Evolutionary conservation across 2,113 vertebrate genomes (phyloP).

Genomic region (Anarrhichthys ocellatus): DNA sequence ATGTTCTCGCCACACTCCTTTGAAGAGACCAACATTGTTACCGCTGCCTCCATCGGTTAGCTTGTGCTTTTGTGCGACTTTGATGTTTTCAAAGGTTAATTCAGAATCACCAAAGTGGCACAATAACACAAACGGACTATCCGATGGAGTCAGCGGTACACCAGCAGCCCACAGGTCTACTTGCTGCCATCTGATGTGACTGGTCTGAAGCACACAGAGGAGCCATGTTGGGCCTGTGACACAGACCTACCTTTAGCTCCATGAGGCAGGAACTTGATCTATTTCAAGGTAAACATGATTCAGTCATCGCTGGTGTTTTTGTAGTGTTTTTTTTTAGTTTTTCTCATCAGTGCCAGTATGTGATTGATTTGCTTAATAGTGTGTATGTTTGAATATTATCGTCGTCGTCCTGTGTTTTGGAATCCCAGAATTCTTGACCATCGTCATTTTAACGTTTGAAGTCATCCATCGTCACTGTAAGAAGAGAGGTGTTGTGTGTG

Average conservation of each 20-base stretch:
- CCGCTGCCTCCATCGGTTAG: too few relatives aligned
- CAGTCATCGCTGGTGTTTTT: neutral
- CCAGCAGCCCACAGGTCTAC: too few relatives aligned
- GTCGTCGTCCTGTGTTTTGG: neutral
- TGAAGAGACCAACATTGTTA: too few relatives aligned
- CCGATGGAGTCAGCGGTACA: too few relatives aligned
- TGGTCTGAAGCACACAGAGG: neutral
- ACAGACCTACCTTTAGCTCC: neutral
- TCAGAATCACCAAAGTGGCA: too few relatives aligned
- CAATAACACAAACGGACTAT: too few relatives aligned
- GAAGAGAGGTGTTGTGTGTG: neutral
- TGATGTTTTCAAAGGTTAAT: too few relatives aligned
- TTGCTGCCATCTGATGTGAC: neutral
- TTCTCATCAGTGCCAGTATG: neutral
- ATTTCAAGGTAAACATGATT: neutral
- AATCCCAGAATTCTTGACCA: constrained; percentile 5
- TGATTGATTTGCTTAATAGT: neutral
- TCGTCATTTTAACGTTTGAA: neutral
- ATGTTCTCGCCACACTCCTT: too few relatives aligned
- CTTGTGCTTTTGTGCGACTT: too few relatives aligned
- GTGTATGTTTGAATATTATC: neutral
- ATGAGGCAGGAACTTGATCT: neutral
- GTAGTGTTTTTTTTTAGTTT: neutral
- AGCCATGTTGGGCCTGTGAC: neutral
- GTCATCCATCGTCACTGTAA: neutral